phyloP scores from a whole-genome alignment of 2,113 vertebrate species.

The Hemiscyllium ocellatum region DNA sequence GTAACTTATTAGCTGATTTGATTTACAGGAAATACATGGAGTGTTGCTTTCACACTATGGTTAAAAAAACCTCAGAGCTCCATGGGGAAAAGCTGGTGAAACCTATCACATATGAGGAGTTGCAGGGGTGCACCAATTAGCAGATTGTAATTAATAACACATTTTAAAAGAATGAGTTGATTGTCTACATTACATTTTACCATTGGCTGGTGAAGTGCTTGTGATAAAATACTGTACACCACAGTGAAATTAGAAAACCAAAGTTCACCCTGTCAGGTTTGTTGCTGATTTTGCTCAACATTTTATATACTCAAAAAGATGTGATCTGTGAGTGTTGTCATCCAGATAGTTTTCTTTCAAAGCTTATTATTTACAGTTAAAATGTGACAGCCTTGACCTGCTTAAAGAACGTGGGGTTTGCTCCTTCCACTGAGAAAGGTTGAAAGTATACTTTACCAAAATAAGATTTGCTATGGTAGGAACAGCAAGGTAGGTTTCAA shows the following conservation, averaged over 20 bases:
- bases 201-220: neutral
- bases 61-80: neutral
- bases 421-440: neutral
- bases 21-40: constrained; percentile 10
- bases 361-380: neutral
- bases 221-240: neutral
- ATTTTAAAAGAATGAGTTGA: neutral
- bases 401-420: neutral
- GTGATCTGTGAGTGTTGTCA: neutral
- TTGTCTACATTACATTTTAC: neutral
- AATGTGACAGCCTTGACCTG: neutral
- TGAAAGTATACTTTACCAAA: neutral
- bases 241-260: neutral
- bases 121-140: neutral
- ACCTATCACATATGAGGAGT: neutral
- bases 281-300: neutral
- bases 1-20: neutral
- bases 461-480: neutral
- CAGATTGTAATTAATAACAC: neutral
- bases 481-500: too few relatives aligned
- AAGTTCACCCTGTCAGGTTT: neutral
- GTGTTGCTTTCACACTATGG: constrained; percentile 21
- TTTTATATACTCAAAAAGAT: neutral
- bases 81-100: neutral
- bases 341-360: neutral